Percentiles rank a stretch among this genome's conserved stretches.
Conservation (phyloP, 92 coral and sea anemone genomes). For the Phymanthus crucifer region DNA sequence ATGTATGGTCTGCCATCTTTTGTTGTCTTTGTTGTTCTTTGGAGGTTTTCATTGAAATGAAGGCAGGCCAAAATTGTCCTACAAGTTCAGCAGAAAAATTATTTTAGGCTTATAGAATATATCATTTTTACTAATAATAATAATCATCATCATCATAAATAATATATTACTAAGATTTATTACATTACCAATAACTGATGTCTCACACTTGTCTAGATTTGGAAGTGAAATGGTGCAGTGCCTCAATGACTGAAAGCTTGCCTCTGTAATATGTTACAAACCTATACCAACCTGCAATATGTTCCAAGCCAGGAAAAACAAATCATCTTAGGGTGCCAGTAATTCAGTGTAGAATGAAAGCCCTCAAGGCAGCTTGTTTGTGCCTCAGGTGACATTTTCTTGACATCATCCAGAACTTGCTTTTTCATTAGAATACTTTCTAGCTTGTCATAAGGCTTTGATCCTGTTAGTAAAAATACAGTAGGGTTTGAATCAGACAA, state of each 20-base stretch:
- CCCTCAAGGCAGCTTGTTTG: constrained; percentile 52
- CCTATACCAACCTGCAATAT: constrained; percentile 34
- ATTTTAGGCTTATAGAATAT: neutral
- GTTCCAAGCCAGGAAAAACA: constrained; percentile 44
- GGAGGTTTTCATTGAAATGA: constrained; percentile 52
- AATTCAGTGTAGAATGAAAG: constrained; percentile 38
- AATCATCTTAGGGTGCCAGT: constrained; percentile 40
- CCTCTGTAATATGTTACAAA: neutral
- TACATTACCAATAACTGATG: constrained; percentile 1
- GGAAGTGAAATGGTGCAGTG: neutral
- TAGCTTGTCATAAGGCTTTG: constrained; percentile 41
- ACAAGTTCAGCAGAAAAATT: neutral
- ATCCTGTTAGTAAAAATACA: constrained; percentile 21
- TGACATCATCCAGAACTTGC: constrained; percentile 27
- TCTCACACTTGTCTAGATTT: neutral
- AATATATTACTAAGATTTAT: neutral
- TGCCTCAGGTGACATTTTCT: constrained; percentile 30
- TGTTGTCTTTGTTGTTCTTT: constrained; percentile 29
- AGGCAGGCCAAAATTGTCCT: constrained; percentile 54
- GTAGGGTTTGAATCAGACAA: neutral
- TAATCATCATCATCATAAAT: too few relatives aligned
- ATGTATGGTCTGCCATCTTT: constrained; percentile 48
- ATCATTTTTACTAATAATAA: neutral
- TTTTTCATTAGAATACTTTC: constrained; percentile 27
- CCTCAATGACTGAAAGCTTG: neutral